Evolutionary conservation across 1,140 invertebrate species (phyloP).

Genomic region (Scaptomyza pallida): DNA sequence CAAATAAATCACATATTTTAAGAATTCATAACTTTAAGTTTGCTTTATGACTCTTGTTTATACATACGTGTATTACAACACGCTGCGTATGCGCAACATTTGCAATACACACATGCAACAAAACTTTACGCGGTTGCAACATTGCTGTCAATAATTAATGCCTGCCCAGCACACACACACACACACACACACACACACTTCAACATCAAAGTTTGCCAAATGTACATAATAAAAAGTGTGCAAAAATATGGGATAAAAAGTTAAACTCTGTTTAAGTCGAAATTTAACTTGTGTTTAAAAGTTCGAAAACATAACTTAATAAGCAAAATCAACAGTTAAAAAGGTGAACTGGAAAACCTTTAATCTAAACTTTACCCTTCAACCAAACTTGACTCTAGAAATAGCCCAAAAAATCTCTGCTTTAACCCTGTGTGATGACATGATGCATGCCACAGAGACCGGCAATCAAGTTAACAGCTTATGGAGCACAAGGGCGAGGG

Average conservation of each 20-base stretch:
- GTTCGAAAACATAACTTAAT: no score
- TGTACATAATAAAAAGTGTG: neutral
- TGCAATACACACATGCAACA: constrained; percentile 36
- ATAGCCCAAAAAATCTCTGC: constrained; percentile 1
- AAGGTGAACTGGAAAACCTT: no score
- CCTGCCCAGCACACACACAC: constrained; percentile 8
- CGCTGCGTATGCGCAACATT: constrained; percentile 65
- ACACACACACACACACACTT: constrained; percentile 12
- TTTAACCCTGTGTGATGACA: neutral
- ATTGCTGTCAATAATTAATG: constrained; percentile 57
- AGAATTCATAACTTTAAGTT: constrained; percentile 81
- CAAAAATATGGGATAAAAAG: neutral
- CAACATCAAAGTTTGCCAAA: constrained; percentile 19
- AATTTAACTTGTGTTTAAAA: neutral
- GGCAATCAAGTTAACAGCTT: constrained; percentile 17
- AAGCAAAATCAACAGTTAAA: no score
- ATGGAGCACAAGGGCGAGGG: neutral
- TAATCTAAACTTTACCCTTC: no score
- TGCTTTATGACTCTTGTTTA: constrained; percentile 77
- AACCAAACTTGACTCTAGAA: neutral
- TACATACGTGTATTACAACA: constrained; percentile 43
- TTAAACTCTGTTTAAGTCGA: neutral
- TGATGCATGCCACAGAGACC: constrained; percentile 20
- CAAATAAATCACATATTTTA: constrained; percentile 80
- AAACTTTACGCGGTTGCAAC: constrained; percentile 58